phyloP scores from a whole-genome alignment of 1,140 invertebrate genomes.

The Drosophila neocordata region DNA sequence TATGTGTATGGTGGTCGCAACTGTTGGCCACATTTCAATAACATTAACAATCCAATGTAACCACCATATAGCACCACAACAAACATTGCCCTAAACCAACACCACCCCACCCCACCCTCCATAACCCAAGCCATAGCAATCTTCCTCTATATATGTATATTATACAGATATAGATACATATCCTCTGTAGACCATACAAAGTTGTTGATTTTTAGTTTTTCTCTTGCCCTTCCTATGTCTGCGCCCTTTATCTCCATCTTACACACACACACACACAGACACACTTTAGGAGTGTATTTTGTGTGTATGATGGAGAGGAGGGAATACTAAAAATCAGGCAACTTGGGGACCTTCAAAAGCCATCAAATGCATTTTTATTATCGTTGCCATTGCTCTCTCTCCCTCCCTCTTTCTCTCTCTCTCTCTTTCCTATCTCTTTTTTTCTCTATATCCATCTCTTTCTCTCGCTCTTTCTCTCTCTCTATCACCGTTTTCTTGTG shows the following conservation, averaged over 20 bases:
- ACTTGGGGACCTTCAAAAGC: slow-evolving; percentile 42
- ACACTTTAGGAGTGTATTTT: no score
- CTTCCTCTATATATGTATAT: no score
- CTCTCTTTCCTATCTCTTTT: background rate
- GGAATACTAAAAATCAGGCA: slow-evolving; percentile 51
- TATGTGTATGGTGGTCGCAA: slow-evolving; percentile 20
- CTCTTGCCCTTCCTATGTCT: background rate
- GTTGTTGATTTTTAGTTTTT: slow-evolving; percentile 38
- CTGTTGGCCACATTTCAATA: slow-evolving; percentile 68
- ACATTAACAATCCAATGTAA: slow-evolving; percentile 56
- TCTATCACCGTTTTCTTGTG: background rate
- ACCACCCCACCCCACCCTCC: slow-evolving; percentile 10
- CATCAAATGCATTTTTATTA: slow-evolving; percentile 50
- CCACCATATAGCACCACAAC: background rate
- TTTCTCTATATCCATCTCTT: background rate
- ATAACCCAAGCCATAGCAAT: background rate
- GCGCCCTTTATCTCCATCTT: background rate
- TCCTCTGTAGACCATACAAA: slow-evolving; percentile 31
- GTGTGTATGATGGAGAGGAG: background rate
- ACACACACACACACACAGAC: no score
- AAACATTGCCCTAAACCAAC: background rate
- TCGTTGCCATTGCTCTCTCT: background rate
- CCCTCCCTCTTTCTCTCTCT: background rate
- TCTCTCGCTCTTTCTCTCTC: background rate
- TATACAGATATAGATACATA: no score